phyloP scores from a whole-genome alignment of 1,140 invertebrate genomes.

The Heliconius eleuchia region DNA sequence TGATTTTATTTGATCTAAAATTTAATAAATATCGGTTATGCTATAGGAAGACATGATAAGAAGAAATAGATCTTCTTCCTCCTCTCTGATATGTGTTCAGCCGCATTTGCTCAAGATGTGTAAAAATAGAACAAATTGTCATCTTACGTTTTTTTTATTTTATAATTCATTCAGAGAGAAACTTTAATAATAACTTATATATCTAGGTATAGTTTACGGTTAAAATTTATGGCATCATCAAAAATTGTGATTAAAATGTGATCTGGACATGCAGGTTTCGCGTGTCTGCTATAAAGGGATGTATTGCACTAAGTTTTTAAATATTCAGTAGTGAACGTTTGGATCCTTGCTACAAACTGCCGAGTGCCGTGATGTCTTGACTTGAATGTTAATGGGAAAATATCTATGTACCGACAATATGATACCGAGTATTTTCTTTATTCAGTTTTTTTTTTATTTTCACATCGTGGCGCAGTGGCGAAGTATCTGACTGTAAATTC shows the following conservation, averaged over 20 bases:
- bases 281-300: background rate
- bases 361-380: background rate
- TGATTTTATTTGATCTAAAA: slow-evolving; percentile 13
- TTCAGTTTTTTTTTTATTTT: background rate
- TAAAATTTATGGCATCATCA: background rate
- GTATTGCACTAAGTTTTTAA: background rate
- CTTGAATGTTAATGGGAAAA: background rate
- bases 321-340: background rate
- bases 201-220: no score
- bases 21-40: background rate
- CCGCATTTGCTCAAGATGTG: no score
- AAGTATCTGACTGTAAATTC: no score
- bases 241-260: background rate
- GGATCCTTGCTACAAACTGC: background rate
- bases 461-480: no score
- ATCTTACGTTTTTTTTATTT: no score
- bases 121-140: no score
- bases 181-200: no score
- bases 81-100: no score
- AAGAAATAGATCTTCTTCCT: no score
- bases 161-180: no score
- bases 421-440: background rate
- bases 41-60: background rate
- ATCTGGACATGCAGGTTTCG: background rate
- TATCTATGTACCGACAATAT: background rate